Evolutionary conservation across 2,113 vertebrate genomes (phyloP), one percentile per base, ranked within the genome.

Genomic region (Mormyrus lacerda): DNA sequence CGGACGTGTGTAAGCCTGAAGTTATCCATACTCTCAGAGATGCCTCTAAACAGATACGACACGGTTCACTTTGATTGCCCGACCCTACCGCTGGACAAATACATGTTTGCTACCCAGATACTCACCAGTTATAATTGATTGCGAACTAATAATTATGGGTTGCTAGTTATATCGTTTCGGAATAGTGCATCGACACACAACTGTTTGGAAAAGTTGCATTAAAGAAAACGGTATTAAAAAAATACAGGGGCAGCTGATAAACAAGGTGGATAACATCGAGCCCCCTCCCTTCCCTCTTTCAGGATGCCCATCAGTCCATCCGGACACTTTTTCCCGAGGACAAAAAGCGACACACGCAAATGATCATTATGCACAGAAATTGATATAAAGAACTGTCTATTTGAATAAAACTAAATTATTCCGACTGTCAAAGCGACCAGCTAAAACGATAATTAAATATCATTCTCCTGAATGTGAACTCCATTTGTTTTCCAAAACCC

Each of bases 321-420:
- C 61, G 61, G 61, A 65, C 58, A 65, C 58, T 65, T 65, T 65
- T 9, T 10, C 42, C 79, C 42, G 79, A 84, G 39, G 82, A 84
- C 82, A 84, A 84, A 84, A 84, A 84, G 82, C 82, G 82, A 44
- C 82, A 84, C 42, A 47, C 24, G 82, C 39, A 45, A 45, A 84
- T 45, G 39, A 35, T 76, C 4, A 79, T 39, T 15, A 5, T 42
- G 35, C 35, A 79, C 15, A 17, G 35, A 42, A 79, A 79, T 17
- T 19, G 2, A 42, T 42, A 79, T 8, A 39, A 35, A 42, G 35
- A 79, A 19, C 13, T 79, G 73, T 42, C 15, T 27, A 31, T 69
- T 69, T 31, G 31, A 42, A 79, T 27, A 8, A 35, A 79, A 79
- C 15, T 42, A 79, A 42, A 17, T 42, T 4, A 79, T 15, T 27